Evolutionary conservation across 2,888 invertebrate genomes (phyloP), one percentile per base, ranked within the genome.

Genomic region (Caenorhabditis wallacei): DNA sequence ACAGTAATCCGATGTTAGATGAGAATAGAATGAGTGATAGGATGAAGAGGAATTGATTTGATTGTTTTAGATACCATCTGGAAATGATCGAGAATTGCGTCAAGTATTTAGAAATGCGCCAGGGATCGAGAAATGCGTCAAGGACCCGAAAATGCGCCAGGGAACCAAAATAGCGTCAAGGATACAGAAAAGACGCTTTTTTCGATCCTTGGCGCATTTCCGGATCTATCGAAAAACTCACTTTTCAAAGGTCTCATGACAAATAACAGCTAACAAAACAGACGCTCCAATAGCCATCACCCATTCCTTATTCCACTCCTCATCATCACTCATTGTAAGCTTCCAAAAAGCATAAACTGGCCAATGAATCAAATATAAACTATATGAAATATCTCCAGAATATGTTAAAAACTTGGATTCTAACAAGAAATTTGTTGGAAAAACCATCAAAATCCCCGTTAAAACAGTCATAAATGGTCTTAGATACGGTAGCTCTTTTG

Each of bases 211-310:
- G n/a, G n/a, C n/a, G n/a, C n/a, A n/a, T n/a, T n/a, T n/a, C n/a
- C n/a, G n/a, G n/a, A n/a, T n/a, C n/a, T n/a, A n/a, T n/a, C n/a
- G n/a, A n/a, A n/a, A n/a, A n/a, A 37, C 57, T 57, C 37, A 57
- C 57, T 57, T 57, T 37, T 57, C 57, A 20, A 57, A 57, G 5
- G 4, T 16, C 20, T 57, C 37, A 57, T 20, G 37, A 37, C 57
- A 35, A 4, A 57, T 37, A 7, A 57, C 37, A 8, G 37, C 35
- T 11, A 57, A 57, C 11, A 18, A n/a, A 13, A 57, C 3, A 1
- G 37, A 35, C 0, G 16, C 20, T 11, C 2, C 5, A 18, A 57
- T 35, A 0, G 11, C 20, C 1, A 20, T 8, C 10, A 51, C 1
- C 22, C 18, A 51, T 18, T 51, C 4, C 18, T 1, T 18, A 51